Conservation (phyloP, 2,113 vertebrate species). For the Ctenomys sociabilis region DNA sequence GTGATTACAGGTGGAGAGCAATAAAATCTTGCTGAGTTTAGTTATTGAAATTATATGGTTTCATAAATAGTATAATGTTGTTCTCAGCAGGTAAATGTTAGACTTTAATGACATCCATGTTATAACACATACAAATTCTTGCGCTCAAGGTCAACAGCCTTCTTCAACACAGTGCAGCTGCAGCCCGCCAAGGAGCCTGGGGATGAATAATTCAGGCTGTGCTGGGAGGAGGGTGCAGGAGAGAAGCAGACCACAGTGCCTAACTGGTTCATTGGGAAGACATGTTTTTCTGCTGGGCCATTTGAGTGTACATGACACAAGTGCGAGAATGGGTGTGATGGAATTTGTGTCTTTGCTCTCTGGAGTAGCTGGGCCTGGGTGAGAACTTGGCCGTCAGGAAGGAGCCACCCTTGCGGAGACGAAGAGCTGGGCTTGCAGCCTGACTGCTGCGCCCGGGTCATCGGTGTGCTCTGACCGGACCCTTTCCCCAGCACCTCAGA, state of each 20-base stretch:
- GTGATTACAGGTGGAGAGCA: conserved; percentile 85
- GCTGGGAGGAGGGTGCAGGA: conserved; percentile 65
- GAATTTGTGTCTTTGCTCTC: conserved; percentile 41
- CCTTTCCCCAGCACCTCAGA: neutral
- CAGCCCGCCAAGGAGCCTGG: conserved; percentile 70
- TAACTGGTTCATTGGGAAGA: conserved; percentile 64
- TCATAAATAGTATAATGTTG: conserved; percentile 86
- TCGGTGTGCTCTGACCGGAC: neutral
- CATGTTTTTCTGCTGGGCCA: conserved; percentile 46
- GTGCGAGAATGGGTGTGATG: neutral
- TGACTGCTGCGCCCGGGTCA: neutral
- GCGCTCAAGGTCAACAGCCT: conserved; percentile 75
- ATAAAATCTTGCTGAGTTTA: conserved; percentile 89
- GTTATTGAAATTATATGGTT: conserved; percentile 85
- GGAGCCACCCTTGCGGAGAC: neutral
- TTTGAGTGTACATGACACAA: conserved; percentile 37
- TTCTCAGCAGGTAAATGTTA: conserved; percentile 84
- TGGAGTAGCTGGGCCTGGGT: neutral
- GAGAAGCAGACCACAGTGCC: conserved; percentile 47
- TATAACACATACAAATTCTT: conserved; percentile 63
- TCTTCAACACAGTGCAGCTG: conserved; percentile 54
- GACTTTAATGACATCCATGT: conserved; percentile 81
- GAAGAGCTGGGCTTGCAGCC: conserved; percentile 16
- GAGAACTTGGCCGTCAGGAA: conserved; percentile 33
- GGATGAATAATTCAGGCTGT: conserved; percentile 70